Percentiles rank a stretch among this genome's conserved stretches.
Evolutionary conservation across 2,797 vertebrate genomes (phyloP).

Genomic region (Enteromius trimaculatus): DNA sequence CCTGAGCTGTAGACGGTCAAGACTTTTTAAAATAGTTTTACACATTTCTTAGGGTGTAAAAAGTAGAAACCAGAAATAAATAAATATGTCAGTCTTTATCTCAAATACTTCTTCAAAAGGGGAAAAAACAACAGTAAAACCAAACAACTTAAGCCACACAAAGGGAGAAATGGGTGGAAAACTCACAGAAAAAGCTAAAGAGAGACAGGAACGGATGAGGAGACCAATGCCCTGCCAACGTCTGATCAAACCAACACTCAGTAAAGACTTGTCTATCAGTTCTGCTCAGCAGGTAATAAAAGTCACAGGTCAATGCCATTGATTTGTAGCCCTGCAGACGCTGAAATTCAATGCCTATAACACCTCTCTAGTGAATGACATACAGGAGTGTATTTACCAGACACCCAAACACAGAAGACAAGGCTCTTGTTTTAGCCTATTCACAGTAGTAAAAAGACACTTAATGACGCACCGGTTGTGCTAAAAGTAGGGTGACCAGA

Average conservation of each 20-base stretch:
- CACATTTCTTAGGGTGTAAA: slow-evolving; percentile 11
- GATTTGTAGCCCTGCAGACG: slow-evolving; percentile 69
- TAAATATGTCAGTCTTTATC: slow-evolving; percentile 30
- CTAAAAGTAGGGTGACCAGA: slow-evolving; percentile 38
- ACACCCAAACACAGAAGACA: slow-evolving; percentile 50
- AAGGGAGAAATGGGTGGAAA: slow-evolving; percentile 10
- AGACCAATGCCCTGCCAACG: slow-evolving; percentile 34
- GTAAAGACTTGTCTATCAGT: slow-evolving; percentile 61
- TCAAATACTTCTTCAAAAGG: not conserved
- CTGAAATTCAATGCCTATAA: slow-evolving; percentile 66
- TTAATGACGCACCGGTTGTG: slow-evolving; percentile 14
- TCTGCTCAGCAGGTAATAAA: slow-evolving; percentile 62
- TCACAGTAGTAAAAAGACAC: slow-evolving; percentile 31
- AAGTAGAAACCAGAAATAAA: not conserved
- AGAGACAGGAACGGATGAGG: not conserved
- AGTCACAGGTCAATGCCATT: slow-evolving; percentile 69
- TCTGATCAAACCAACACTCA: slow-evolving; percentile 58
- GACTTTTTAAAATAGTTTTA: slow-evolving; percentile 46
- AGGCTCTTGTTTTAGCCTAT: slow-evolving; percentile 42
- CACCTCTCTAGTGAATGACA: slow-evolving; percentile 53
- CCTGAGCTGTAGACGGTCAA: slow-evolving; percentile 28
- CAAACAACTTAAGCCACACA: slow-evolving; percentile 1
- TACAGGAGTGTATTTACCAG: slow-evolving; percentile 47
- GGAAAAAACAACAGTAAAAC: slow-evolving; percentile 17
- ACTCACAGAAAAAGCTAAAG: not conserved